A percentile compares a stretch with the other conserved stretches of the same genome.
These are phyloP conservation scores for Montifringilla adamsi DNA, from an alignment of 2,113 vertebrate genomes.

Conservation along the genomic window DNA sequence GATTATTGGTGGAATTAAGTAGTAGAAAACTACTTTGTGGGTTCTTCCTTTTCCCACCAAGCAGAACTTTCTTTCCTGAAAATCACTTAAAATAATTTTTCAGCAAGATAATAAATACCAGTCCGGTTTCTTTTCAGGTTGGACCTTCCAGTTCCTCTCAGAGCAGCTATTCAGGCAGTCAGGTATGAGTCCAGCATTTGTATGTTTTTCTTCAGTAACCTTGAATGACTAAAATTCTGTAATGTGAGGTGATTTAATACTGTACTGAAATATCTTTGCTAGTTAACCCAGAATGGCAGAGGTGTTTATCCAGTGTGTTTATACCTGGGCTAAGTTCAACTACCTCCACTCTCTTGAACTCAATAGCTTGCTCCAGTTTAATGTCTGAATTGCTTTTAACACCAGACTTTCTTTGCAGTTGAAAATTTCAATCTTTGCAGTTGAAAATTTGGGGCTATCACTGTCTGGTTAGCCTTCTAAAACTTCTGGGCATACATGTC, in stretches of 20 bases:
- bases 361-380: not conserved
- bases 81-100: not conserved
- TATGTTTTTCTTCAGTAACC: not conserved
- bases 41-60: not conserved
- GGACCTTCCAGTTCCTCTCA: slow-evolving; percentile 23
- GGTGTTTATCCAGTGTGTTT: not conserved
- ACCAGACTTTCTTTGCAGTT: not conserved
- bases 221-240: not conserved
- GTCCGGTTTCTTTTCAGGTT: not conserved
- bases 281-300: not conserved
- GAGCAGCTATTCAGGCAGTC: not conserved
- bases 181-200: not conserved
- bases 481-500: not conserved
- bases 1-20: not conserved
- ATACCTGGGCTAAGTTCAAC: not conserved
- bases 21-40: not conserved
- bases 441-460: not conserved
- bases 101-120: not conserved
- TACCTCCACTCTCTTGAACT: not conserved
- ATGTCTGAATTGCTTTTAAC: not conserved
- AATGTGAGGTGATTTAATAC: not conserved
- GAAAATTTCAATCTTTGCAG: not conserved
- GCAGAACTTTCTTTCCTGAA: not conserved
- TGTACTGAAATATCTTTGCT: not conserved
- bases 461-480: not conserved